Evolutionary conservation across 1,140 invertebrate species (phyloP), one percentile per base, ranked within the genome.

Genomic region (Drosophila gunungcola): DNA sequence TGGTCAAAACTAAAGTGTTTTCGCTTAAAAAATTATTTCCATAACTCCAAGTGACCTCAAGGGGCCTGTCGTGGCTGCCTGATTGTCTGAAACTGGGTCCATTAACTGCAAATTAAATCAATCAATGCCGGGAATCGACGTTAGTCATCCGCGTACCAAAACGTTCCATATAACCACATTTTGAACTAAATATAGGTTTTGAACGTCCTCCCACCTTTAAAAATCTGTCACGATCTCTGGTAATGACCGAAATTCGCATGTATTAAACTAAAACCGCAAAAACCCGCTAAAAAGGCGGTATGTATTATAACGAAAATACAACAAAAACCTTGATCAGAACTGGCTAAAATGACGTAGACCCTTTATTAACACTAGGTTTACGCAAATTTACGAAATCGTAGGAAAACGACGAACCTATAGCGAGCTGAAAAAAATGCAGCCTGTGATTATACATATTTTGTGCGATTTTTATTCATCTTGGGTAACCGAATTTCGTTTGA

Each of bases 321-420:
- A 45, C 38, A 58, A 67, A 78, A 65, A 81, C 43, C 39, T 86
- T 78, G 10, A 78, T 64, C 62, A 61, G 69, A 78, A 63, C 69
- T 62, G 55, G 63, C 67, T 52, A 57, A 52, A 65, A 61, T 88
- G 83, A 85, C 83, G 83, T 85, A 73, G 73, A 55, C 32, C 56
- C 53, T n/a, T 36, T 70, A 78, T 84, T 84, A 84, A 69, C 81
- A 78, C 82, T 61, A 54, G 27, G 9, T 41, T 48, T 65, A 60
- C 54, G 48, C 16, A 56, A 43, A 43, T 54, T 45, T 43, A 36
- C 36, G 10, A 68, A 74, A 56, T 29, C 52, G 13, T 25, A 16
- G 48, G 32, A 55, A 56, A 73, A 45, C 60, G 13, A n/a, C 60
- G 60, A 65, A 74, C 63, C 42, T 78, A 48, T 61, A 46, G 13